These are phyloP conservation scores for Clarias magur DNA, from an alignment of 2,113 vertebrate species.

Conservation along the genomic window DNA sequence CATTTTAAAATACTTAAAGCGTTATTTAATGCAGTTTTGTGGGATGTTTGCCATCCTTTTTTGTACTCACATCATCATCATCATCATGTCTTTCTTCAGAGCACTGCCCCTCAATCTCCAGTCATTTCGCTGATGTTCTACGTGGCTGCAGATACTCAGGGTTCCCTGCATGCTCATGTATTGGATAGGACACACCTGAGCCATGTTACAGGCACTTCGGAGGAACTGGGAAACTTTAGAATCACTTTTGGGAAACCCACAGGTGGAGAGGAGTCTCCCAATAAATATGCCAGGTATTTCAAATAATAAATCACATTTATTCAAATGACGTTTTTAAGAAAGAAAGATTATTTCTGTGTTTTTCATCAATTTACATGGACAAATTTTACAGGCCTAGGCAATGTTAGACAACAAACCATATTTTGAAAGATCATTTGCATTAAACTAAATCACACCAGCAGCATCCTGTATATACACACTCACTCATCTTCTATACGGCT, in stretches of 20 bases:
- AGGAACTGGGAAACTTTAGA: constrained; percentile 88
- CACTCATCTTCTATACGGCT: too few relatives aligned
- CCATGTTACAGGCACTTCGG: constrained; percentile 76
- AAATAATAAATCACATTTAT: neutral
- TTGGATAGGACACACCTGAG: constrained; percentile 75
- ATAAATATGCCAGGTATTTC: constrained; percentile 81
- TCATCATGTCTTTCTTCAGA: constrained; percentile 52
- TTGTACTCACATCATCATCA: neutral
- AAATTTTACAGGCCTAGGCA: neutral
- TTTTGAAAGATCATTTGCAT: neutral
- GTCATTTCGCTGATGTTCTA: constrained; percentile 93
- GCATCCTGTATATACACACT: neutral
- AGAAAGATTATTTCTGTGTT: neutral
- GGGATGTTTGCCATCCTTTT: neutral
- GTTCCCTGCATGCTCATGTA: constrained; percentile 74
- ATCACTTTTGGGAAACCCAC: constrained; percentile 83
- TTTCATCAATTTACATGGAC: neutral
- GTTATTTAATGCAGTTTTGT: neutral
- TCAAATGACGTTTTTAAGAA: neutral
- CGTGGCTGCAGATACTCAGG: constrained; percentile 85
- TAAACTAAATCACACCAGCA: neutral
- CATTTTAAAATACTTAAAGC: neutral
- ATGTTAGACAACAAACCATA: neutral
- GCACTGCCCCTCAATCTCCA: constrained; percentile 64
- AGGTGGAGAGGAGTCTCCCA: constrained; percentile 56